Conservation (phyloP, 2,797 vertebrate genomes). For the Brachymystax lenok region DNA sequence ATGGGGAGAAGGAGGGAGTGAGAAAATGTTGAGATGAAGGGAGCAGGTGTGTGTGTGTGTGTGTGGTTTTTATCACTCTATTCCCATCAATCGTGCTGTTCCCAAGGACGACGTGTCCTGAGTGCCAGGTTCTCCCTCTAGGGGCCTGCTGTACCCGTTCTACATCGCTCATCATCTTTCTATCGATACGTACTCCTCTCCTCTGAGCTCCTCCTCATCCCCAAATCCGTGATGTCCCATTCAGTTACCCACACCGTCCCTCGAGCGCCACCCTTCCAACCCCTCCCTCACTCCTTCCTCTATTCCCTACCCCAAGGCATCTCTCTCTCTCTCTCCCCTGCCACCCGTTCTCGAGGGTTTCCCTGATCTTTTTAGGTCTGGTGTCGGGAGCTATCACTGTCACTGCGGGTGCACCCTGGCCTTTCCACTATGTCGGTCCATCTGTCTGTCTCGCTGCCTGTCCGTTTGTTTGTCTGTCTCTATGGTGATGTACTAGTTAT, state of each 20-base stretch:
- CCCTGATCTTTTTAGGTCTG: background rate
- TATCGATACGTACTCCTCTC: background rate
- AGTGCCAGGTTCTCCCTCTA: conserved; percentile 25
- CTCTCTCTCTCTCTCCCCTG: background rate
- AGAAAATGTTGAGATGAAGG: no score
- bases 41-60: no score
- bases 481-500: background rate
- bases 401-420: conserved; percentile 18
- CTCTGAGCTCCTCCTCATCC: no score
- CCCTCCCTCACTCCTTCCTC: background rate
- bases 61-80: no score
- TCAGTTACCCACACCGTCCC: no score
- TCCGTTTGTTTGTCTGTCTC: background rate
- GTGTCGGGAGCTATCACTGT: conserved; percentile 51
- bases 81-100: conserved; percentile 35
- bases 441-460: no score
- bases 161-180: conserved; percentile 16
- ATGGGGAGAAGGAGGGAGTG: no score
- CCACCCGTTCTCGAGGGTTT: background rate
- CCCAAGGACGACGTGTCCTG: conserved; percentile 34
- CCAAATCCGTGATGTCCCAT: no score
- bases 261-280: no score
- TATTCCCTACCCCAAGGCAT: background rate
- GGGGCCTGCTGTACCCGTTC: conserved; percentile 26
- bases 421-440: background rate